These are phyloP conservation scores for Pollenia griseotomentosa DNA, from an alignment of 2,888 invertebrate species.

Conservation along the genomic window DNA sequence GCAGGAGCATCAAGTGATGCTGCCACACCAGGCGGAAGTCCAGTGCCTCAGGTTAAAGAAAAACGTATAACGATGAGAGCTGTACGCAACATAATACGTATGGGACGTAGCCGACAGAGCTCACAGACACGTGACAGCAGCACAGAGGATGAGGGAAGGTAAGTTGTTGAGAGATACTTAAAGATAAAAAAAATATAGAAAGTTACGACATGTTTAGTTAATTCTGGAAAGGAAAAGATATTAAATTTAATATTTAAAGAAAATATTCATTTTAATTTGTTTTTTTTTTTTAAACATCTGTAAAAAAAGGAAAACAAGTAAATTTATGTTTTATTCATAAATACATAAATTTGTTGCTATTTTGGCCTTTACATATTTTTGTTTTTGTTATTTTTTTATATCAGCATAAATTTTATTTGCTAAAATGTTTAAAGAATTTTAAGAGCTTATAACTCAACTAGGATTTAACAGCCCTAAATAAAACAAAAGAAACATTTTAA, in stretches of 20 bases:
- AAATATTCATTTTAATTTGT: background rate
- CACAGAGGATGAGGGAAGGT: constrained; percentile 82
- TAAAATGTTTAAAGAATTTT: background rate
- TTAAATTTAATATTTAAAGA: background rate
- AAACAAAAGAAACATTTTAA: too few species aligned
- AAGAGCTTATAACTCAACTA: too few species aligned
- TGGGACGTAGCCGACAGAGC: constrained; percentile 79
- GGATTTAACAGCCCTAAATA: too few species aligned
- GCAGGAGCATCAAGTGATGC: constrained; percentile 64
- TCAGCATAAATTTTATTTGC: background rate
- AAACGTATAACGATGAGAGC: constrained; percentile 79
- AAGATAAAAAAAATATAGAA: background rate
- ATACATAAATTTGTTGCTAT: background rate
- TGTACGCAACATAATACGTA: constrained; percentile 80
- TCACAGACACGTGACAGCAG: constrained; percentile 81
- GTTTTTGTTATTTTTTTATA: too few species aligned
- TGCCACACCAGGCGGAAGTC: constrained; percentile 68
- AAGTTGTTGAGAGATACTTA: constrained; percentile 59
- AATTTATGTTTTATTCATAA: background rate
- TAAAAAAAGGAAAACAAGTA: background rate
- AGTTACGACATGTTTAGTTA: background rate
- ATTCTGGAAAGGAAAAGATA: background rate
- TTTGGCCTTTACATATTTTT: too few species aligned
- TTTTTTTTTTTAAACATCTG: background rate
- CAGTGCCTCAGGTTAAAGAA: constrained; percentile 75